A percentile compares a stretch with the other conserved stretches of the same genome.
Conservation (phyloP, 2,797 vertebrate species). For the Leptodactylus fallax region DNA sequence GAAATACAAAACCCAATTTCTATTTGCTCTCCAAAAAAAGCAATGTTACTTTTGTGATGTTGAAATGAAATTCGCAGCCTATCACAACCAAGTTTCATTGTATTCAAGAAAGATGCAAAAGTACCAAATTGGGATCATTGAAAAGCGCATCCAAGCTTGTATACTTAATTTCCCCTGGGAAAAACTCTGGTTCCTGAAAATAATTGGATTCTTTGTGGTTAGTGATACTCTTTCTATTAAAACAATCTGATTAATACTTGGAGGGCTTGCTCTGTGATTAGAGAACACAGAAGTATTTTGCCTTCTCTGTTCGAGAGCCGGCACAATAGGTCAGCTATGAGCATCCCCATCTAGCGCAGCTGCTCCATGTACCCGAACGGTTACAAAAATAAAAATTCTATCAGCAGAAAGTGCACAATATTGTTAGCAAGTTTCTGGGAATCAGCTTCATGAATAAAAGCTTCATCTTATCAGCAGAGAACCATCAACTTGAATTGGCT, state of each 20-base stretch:
- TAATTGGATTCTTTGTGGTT: conserved; percentile 55
- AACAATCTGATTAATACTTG: conserved; percentile 26
- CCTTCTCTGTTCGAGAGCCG: background rate
- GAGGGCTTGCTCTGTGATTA: conserved; percentile 17
- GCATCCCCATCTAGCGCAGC: background rate
- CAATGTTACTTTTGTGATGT: background rate
- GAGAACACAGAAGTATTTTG: conserved; percentile 10
- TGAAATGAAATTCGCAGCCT: conserved; percentile 32
- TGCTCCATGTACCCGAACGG: background rate
- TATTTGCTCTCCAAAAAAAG: background rate
- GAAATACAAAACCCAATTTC: background rate
- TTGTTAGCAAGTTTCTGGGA: conserved; percentile 20
- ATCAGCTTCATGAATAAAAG: conserved; percentile 51
- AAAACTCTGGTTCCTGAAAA: conserved; percentile 41
- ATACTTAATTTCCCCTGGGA: conserved; percentile 56
- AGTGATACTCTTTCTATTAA: conserved; percentile 43
- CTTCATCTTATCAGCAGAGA: conserved; percentile 28
- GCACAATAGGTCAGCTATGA: background rate
- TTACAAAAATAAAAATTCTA: conserved; percentile 1
- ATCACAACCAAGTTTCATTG: conserved; percentile 20
- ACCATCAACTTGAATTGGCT: conserved; percentile 36
- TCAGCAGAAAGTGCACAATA: conserved; percentile 21
- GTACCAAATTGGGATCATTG: conserved; percentile 46
- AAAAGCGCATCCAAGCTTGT: conserved; percentile 43
- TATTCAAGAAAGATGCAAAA: conserved; percentile 45